phyloP scores from a whole-genome alignment of 2,888 invertebrate species.

The Troglohyphantes excavatus region DNA sequence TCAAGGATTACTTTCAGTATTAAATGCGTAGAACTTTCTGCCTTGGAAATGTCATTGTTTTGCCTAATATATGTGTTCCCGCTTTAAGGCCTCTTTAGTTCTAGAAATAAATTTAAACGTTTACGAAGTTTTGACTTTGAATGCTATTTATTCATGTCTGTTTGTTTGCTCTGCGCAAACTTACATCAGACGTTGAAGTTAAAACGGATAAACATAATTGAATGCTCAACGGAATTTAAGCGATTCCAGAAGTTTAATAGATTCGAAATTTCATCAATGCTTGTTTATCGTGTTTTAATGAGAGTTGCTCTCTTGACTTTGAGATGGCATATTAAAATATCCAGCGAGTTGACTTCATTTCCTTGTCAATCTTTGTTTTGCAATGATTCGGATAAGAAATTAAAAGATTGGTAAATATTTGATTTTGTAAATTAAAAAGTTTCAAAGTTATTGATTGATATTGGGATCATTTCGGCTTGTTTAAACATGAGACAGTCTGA shows the following conservation, averaged over 20 bases:
- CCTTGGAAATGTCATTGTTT: not conserved
- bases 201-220: not conserved
- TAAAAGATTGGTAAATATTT: no score
- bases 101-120: not conserved
- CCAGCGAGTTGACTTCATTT: not conserved
- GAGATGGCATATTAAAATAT: not conserved
- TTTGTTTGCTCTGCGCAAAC: not conserved
- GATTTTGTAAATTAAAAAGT: no score
- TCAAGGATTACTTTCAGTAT: not conserved
- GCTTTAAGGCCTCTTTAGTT: not conserved
- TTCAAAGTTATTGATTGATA: no score
- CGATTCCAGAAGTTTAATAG: not conserved
- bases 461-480: no score
- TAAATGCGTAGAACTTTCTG: not conserved
- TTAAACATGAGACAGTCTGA: no score
- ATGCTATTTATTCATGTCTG: not conserved
- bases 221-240: not conserved
- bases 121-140: not conserved
- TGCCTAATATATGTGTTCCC: not conserved
- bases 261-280: not conserved
- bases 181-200: not conserved
- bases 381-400: no score
- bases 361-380: no score
- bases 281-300: not conserved
- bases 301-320: not conserved